A percentile compares a stretch with the other conserved stretches of the same genome.
Conservation (phyloP, 1,140 invertebrate genomes). For the Drosophila bifasciata region DNA sequence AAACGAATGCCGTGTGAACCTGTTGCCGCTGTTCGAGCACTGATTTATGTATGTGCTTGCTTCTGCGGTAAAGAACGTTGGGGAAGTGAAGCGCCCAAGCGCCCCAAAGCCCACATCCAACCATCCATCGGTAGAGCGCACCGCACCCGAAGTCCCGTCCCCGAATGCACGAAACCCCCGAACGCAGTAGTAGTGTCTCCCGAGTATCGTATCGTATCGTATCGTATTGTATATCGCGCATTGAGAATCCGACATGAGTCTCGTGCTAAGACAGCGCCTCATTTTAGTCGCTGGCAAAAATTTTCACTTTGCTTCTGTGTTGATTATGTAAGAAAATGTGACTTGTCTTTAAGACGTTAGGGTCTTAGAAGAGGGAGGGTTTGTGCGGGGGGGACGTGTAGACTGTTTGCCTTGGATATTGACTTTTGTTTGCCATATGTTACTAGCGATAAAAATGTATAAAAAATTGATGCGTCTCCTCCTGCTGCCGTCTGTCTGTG, state of each 20-base stretch:
- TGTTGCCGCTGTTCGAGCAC: constrained; percentile 66
- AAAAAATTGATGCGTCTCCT: constrained; percentile 54
- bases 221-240: constrained; percentile 37
- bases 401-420: constrained; percentile 56
- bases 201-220: constrained; percentile 36
- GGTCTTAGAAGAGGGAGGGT: constrained; percentile 1
- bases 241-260: constrained; percentile 67
- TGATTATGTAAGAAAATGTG: constrained; percentile 74
- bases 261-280: constrained; percentile 66
- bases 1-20: constrained; percentile 79
- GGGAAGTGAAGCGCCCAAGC: constrained; percentile 27
- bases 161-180: constrained; percentile 3
- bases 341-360: constrained; percentile 34
- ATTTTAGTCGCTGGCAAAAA: constrained; percentile 27
- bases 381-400: constrained; percentile 1
- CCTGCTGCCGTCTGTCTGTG: constrained; percentile 12
- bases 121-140: not conserved
- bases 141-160: constrained; percentile 6
- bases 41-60: constrained; percentile 71
- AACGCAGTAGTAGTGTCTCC: constrained; percentile 11
- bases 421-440: constrained; percentile 53
- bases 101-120: constrained; percentile 4
- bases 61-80: constrained; percentile 43
- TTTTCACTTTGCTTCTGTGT: constrained; percentile 40
- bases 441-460: constrained; percentile 47